Percentiles rank a stretch among this genome's conserved stretches.
Evolutionary conservation across 1,140 invertebrate species (phyloP).

Genomic region (Drosophila sp.): DNA sequence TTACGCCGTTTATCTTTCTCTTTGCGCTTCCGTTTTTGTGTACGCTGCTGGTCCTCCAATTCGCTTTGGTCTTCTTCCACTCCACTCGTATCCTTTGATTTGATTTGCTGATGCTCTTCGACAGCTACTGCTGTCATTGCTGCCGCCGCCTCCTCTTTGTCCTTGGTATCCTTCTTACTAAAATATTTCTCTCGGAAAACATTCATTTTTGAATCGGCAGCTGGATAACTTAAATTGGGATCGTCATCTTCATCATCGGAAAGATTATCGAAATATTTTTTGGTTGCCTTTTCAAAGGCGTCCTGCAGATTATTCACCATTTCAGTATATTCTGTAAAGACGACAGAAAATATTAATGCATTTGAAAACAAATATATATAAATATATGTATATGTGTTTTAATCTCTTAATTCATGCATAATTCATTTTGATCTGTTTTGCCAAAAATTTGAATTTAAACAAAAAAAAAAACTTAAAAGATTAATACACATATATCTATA

Average conservation of each 20-base stretch:
- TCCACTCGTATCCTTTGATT: slow-evolving; percentile 38
- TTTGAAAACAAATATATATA: not conserved
- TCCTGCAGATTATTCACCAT: slow-evolving; percentile 93
- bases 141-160: slow-evolving; percentile 13
- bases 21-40: slow-evolving; percentile 76
- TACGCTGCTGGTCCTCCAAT: slow-evolving; percentile 46
- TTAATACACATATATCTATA: not conserved
- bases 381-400: no score
- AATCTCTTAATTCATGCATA: no score
- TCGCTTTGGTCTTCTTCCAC: slow-evolving; percentile 41
- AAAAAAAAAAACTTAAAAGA: no score
- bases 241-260: slow-evolving; percentile 90
- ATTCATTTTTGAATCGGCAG: slow-evolving; percentile 84
- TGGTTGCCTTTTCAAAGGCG: slow-evolving; percentile 90
- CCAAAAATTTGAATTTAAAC: no score
- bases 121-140: slow-evolving; percentile 48
- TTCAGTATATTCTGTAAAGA: slow-evolving; percentile 90
- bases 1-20: slow-evolving; percentile 82
- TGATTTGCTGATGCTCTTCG: not conserved
- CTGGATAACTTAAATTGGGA: slow-evolving; percentile 87
- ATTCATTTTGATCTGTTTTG: no score
- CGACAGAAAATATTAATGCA: not conserved
- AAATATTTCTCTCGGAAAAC: slow-evolving; percentile 81
- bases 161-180: slow-evolving; percentile 75
- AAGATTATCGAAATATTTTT: slow-evolving; percentile 91